Percentiles rank a stretch among this genome's conserved stretches.
phyloP scores from a whole-genome alignment of 2,797 vertebrate genomes.

The Acanthurus leucopareius region DNA sequence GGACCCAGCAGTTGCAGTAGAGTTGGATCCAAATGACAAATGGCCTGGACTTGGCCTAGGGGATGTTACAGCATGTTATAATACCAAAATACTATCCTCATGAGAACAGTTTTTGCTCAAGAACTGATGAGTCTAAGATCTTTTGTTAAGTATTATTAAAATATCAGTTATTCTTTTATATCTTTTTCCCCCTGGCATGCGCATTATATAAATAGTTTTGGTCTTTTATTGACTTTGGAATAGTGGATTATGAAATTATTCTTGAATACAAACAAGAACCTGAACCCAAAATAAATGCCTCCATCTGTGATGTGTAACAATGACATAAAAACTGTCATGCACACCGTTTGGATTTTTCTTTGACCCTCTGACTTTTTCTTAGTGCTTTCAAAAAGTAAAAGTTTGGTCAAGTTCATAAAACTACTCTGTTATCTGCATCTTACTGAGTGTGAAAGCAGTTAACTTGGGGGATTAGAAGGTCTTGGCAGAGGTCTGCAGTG shows the following conservation, averaged over 20 bases:
- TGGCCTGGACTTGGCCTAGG: neutral
- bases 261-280: neutral
- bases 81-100: neutral
- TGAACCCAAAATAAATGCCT: neutral
- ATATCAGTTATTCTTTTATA: no score
- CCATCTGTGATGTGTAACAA: neutral
- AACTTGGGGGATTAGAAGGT: constrained; percentile 62
- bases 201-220: neutral
- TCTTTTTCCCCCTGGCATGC: neutral
- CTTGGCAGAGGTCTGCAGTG: constrained; percentile 50
- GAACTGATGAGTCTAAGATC: no score
- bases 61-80: neutral
- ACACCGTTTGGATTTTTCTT: neutral
- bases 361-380: neutral
- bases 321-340: no score
- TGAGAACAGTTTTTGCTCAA: neutral
- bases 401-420: neutral
- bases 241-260: neutral
- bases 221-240: neutral
- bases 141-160: no score
- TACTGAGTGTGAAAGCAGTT: constrained; percentile 26
- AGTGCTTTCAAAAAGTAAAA: neutral
- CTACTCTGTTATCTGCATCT: constrained; percentile 12
- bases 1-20: neutral
- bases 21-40: neutral